Conservation (phyloP, 2,113 vertebrate genomes). For the Ctenodactylus gundi region DNA sequence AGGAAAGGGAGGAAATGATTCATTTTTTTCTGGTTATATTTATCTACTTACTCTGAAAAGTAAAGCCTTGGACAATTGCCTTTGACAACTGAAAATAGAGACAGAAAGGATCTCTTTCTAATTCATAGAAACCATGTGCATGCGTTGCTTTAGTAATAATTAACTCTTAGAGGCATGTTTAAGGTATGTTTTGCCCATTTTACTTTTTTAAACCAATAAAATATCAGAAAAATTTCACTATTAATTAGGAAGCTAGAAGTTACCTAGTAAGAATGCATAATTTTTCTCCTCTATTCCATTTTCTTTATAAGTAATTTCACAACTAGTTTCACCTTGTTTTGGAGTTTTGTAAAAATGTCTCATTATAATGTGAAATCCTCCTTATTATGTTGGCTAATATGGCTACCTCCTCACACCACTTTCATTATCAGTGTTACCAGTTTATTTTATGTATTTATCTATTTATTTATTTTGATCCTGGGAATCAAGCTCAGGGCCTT, state of each 20-base stretch:
- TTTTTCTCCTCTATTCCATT: neutral
- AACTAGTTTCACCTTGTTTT: neutral
- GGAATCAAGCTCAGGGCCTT: too few relatives aligned
- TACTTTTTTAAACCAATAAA: neutral
- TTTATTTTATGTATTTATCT: neutral
- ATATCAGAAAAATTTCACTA: neutral
- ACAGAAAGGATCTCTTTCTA: neutral
- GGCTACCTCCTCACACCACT: neutral
- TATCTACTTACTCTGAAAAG: neutral
- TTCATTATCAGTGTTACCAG: neutral
- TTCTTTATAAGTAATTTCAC: neutral
- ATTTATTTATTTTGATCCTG: too few relatives aligned
- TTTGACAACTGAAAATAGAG: neutral
- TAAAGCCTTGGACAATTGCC: neutral
- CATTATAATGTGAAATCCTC: neutral
- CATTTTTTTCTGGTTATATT: slow-evolving; percentile 4
- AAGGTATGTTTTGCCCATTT: neutral
- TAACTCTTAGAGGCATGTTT: neutral
- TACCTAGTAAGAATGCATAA: neutral
- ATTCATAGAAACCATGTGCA: neutral
- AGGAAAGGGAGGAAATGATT: neutral
- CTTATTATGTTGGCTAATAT: neutral
- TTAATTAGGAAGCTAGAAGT: neutral
- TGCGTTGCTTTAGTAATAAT: neutral
- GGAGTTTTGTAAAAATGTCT: neutral